Evolutionary conservation across 2,888 invertebrate genomes (phyloP).

Genomic region (Blastobasis lacticolella): DNA sequence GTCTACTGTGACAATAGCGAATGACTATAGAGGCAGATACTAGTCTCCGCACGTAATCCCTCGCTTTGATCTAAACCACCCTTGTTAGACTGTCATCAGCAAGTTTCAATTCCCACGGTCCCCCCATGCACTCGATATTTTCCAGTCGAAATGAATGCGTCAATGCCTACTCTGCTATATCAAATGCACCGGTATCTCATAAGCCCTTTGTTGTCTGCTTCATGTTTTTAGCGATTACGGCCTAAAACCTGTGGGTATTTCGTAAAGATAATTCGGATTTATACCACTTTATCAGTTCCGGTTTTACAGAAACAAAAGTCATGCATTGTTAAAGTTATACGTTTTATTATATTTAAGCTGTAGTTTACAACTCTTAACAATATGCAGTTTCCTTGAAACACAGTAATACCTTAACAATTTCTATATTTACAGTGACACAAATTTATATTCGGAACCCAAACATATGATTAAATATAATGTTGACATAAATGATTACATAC

Average conservation of each 20-base stretch:
- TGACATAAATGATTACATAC: conserved; percentile 23
- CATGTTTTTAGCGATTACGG: too few relatives aligned
- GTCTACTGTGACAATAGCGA: too few relatives aligned
- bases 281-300: too few relatives aligned
- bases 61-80: conserved; percentile 18
- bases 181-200: too few relatives aligned
- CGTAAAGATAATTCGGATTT: too few relatives aligned
- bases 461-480: conserved; percentile 28
- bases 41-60: conserved; percentile 2
- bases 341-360: conserved; percentile 57
- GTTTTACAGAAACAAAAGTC: neutral
- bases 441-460: conserved; percentile 30
- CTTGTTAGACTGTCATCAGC: conserved; percentile 20
- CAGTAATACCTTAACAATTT: conserved; percentile 37
- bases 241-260: too few relatives aligned
- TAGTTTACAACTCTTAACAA: conserved; percentile 64
- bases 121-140: neutral
- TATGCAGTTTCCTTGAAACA: conserved; percentile 66
- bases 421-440: conserved; percentile 20
- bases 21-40: too few relatives aligned
- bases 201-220: too few relatives aligned
- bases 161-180: too few relatives aligned
- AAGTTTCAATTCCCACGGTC: conserved; percentile 27
- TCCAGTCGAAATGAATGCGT: neutral
- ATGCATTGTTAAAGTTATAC: conserved; percentile 40